Base-by-base conservation (phyloP, 2,888 invertebrate species). In the Atherix ibis region DNA sequence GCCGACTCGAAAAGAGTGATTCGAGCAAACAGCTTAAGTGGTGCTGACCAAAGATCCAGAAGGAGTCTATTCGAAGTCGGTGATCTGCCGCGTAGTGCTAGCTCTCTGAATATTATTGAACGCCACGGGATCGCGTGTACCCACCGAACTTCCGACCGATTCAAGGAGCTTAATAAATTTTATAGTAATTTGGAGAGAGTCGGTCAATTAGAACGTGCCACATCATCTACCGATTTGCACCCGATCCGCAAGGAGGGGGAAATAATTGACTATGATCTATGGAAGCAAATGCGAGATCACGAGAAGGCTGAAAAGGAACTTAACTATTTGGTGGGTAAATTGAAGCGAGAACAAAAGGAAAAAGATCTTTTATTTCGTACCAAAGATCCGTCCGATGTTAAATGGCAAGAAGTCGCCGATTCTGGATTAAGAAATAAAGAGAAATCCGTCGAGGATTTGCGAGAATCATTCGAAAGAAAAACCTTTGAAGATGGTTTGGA, bases 121-220 rank as follows among this genome's bases (percentile, higher is more conserved):
- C 49, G 54, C 4, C 58, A 59, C 39, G 53, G 53, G 34, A 53
- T 56, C 1, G 50, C 49, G 19, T 59, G 58, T 27, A 49, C 51
- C 2, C 57, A 57, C 44, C 66, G 67, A 33, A 76, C 75, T 54
- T 83, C 82, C 1, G 79, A 79, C 37, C 70, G 81, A 40, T 92
- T 91, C 56, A 72, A 76, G 32, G 87, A 88, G 46, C 64, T 92
- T 2, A 82, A 83, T 51, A 73, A 78, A 36, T 85, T 91, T 54
- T 92, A 89, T 53, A 67, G 75, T 19, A 83, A 80, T 43, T 65
- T 92, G 40, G 89, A 89, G 58, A 70, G 87, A 46, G 76, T 91
- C 31, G 80, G 79, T 0, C 75, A 85, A 48, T 56, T 89, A 36
- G 88, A 89, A 59, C 71, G 72, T 44, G 73, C 76, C 1, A 79